Evolutionary conservation across 2,888 invertebrate genomes (phyloP).

Genomic region (Busseola fusca): DNA sequence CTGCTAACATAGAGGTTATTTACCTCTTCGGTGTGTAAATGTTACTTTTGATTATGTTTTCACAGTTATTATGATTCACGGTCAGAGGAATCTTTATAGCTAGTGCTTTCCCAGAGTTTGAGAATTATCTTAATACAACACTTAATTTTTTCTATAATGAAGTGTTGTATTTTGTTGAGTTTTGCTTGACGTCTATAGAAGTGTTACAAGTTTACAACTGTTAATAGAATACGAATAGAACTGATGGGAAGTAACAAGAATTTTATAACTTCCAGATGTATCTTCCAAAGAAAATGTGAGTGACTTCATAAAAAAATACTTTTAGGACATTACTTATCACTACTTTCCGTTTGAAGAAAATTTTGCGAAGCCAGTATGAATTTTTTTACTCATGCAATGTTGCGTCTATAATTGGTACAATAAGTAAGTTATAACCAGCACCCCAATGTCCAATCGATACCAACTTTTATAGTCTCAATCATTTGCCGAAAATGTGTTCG

Average conservation of each 20-base stretch:
- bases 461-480: too few relatives aligned
- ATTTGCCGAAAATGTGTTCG: too few relatives aligned
- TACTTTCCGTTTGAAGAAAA: neutral
- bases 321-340: too few relatives aligned
- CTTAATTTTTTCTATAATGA: neutral
- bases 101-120: neutral
- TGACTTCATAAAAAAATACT: neutral
- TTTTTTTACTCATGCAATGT: neutral
- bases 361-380: neutral
- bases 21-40: neutral
- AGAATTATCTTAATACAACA: neutral
- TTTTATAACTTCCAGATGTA: neutral
- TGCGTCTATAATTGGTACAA: neutral
- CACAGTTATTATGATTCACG: neutral
- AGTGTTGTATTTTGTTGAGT: neutral
- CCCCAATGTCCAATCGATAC: too few relatives aligned
- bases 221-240: too few relatives aligned
- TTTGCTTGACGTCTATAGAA: neutral
- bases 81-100: neutral
- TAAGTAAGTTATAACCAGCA: too few relatives aligned
- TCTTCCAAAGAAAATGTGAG: neutral
- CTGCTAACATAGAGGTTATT: neutral
- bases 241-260: neutral
- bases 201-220: neutral
- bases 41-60: neutral